Base-by-base conservation (phyloP, 35 echinoderm and acorn worm genomes). In the Nesometra sesokonis region DNA sequence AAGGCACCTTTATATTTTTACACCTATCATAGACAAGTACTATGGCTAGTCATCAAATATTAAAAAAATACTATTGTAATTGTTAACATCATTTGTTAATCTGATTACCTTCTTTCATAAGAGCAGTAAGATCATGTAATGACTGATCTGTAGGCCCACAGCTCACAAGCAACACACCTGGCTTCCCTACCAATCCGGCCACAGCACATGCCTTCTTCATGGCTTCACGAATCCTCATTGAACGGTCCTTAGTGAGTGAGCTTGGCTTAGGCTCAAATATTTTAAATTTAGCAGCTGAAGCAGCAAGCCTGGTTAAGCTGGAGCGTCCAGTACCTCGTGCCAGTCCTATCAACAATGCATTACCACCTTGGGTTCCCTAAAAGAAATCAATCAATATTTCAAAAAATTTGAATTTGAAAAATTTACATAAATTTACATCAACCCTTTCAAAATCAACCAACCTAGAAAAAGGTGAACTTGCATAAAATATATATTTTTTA, bases 81-180 rank as follows among this genome's bases (percentile, higher is more conserved):
- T n/a, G n/a, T n/a, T n/a, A n/a, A n/a, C n/a, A n/a, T n/a, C n/a
- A n/a, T n/a, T 29, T 5, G 27, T 33, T 0, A 3, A 19, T 30
- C 11, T 57, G 47, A 36, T 86, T 84, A 99, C 96, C 96, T 99
- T 99, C 89, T 67, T 88, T 86, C 47, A 99, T 89, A 23, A 99
- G 29, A 19, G 84, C 88, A 34, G 87, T 90, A 21, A 99, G 43
- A 76, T 99, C 96, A 32, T 92, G 85, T 34, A 99, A 32, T 35
- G 78, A 84, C 0, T 89, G 30, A 0, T 87, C 84, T 82, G 82
- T 87, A 0, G 92, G 32, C 17, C 79, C 46, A 0, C 87, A 90
- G 37, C 89, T 94, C 9, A 94, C 90, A 21, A 94, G 78, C 78
- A 94, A 78, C 17, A 99, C 96, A 0, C 77, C 90, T 23, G 92